Conservation (phyloP, 2,888 invertebrate genomes). For the Limnephilus marmoratus region DNA sequence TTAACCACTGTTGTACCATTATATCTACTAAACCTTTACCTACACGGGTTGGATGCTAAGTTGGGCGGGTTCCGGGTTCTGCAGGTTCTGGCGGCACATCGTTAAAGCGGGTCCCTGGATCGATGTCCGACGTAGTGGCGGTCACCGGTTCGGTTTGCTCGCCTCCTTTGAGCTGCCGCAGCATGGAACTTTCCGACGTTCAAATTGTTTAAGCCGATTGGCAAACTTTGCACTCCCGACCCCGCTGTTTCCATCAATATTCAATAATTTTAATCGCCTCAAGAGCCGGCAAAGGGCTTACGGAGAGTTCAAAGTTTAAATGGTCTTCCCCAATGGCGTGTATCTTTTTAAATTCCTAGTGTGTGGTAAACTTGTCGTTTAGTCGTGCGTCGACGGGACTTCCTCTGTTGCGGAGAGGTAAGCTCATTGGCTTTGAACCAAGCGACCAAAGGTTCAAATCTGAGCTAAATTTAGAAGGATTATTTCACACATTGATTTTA, state of each 20-base stretch:
- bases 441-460: not conserved
- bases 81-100: constrained; percentile 9
- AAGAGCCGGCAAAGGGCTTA: not conserved
- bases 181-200: not conserved
- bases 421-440: not conserved
- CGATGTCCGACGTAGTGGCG: constrained; percentile 15
- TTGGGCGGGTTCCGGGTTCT: not conserved
- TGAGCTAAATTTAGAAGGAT: too few relatives aligned
- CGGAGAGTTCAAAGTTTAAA: not conserved
- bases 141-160: not conserved
- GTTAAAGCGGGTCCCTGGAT: constrained; percentile 7
- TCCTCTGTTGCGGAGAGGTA: not conserved
- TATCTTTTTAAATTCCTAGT: not conserved
- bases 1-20: not conserved
- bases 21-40: not conserved
- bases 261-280: not conserved
- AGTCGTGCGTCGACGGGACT: not conserved
- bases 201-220: constrained; percentile 36
- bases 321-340: not conserved
- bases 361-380: not conserved
- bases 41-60: not conserved
- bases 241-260: constrained; percentile 4
- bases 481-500: too few relatives aligned
- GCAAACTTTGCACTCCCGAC: constrained; percentile 12
- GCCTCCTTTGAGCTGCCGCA: not conserved